phyloP scores from a whole-genome alignment of 1,140 invertebrate genomes.

The Drosophila lacteicornis region DNA sequence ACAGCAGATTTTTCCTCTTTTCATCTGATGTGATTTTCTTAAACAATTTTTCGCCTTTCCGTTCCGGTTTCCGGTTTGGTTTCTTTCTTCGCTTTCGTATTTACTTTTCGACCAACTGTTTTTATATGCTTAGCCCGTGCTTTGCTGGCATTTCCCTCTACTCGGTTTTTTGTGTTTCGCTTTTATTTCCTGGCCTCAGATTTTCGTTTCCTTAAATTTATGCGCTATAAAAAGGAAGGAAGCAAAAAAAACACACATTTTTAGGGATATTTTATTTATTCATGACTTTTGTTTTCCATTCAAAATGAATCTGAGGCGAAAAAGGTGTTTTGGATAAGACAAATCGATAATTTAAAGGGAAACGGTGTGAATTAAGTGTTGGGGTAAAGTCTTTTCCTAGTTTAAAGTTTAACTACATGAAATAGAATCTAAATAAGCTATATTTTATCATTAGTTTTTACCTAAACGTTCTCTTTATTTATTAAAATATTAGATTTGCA shows the following conservation, averaged over 20 bases:
- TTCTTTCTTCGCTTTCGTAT: slow-evolving; percentile 35
- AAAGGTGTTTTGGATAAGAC: slow-evolving; percentile 14
- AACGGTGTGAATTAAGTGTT: background rate
- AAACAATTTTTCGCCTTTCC: slow-evolving; percentile 46
- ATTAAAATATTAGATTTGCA: no score
- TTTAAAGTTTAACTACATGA: background rate
- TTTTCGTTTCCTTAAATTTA: slow-evolving; percentile 73
- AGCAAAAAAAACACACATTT: slow-evolving; percentile 31
- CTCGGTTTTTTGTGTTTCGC: slow-evolving; percentile 53
- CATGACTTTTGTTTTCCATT: slow-evolving; percentile 63
- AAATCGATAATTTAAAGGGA: slow-evolving; percentile 50
- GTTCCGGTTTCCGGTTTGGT: slow-evolving; percentile 15
- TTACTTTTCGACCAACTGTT: slow-evolving; percentile 50
- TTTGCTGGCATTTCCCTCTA: slow-evolving; percentile 38
- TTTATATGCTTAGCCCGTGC: slow-evolving; percentile 35
- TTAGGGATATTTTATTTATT: slow-evolving; percentile 64
- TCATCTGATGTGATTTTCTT: slow-evolving; percentile 72
- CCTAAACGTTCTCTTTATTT: no score
- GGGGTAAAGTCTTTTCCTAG: background rate
- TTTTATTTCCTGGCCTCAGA: slow-evolving; percentile 72
- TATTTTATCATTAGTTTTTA: no score
- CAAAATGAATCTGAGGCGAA: slow-evolving; percentile 28
- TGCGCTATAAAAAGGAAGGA: slow-evolving; percentile 61
- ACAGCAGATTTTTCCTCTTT: slow-evolving; percentile 76
- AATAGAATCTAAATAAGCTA: background rate